phyloP scores from a whole-genome alignment of 2,888 invertebrate species.

The Pelosia muscerda region DNA sequence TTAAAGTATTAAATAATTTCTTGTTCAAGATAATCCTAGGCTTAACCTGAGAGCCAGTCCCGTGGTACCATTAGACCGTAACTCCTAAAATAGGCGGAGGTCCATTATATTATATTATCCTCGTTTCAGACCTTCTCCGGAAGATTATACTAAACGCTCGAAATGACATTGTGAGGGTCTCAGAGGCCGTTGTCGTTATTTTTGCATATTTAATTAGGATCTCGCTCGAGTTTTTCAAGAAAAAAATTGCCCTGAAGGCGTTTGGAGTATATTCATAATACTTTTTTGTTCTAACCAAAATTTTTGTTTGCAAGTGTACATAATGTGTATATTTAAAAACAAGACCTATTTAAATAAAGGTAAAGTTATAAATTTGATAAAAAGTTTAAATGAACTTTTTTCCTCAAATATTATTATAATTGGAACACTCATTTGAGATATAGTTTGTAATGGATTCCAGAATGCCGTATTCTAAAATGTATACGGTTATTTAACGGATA shows the following conservation, averaged over 20 bases:
- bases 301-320: background rate
- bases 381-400: background rate
- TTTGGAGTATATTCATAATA: conserved; percentile 9
- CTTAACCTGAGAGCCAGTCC: conserved; percentile 19
- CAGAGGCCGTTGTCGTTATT: conserved; percentile 53
- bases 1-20: background rate
- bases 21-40: background rate
- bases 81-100: conserved; percentile 40
- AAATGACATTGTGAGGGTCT: conserved; percentile 51
- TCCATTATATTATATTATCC: conserved; percentile 29
- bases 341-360: background rate
- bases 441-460: background rate
- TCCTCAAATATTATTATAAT: background rate
- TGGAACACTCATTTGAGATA: background rate
- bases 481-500: too few species aligned
- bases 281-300: conserved; percentile 2
- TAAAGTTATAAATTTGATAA: background rate
- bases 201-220: conserved; percentile 48
- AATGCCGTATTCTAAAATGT: background rate
- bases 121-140: conserved; percentile 23
- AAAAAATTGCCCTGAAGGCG: conserved; percentile 13
- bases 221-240: conserved; percentile 9
- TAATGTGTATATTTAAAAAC: conserved; percentile 1
- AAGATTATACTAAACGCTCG: conserved; percentile 55
- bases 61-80: conserved; percentile 26